Conservation (phyloP, 2,888 invertebrate species). For the Xestobium rufovillosum region DNA sequence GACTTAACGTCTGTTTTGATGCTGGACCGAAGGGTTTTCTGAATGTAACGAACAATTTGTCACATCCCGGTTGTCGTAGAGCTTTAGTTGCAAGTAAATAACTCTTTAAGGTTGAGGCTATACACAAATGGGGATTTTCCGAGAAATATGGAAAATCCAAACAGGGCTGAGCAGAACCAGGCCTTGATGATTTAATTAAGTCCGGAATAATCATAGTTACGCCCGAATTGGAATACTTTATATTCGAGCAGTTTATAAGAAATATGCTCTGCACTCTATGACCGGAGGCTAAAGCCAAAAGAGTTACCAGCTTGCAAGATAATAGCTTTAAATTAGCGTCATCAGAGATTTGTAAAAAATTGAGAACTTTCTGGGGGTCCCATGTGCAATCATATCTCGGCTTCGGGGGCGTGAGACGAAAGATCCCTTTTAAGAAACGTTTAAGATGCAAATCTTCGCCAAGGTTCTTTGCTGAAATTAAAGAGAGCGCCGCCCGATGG, state of each 20-base stretch:
- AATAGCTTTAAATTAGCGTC: constrained; percentile 12
- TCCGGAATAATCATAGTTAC: constrained; percentile 16
- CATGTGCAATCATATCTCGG: constrained; percentile 23
- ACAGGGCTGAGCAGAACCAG: constrained; percentile 15
- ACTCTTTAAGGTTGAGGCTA: constrained; percentile 13
- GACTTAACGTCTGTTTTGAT: constrained; percentile 20
- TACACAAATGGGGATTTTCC: constrained; percentile 15
- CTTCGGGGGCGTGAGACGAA: constrained; percentile 17
- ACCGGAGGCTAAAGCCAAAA: constrained; percentile 20
- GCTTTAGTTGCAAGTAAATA: constrained; percentile 17
- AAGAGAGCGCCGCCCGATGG: constrained; percentile 22
- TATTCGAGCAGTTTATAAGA: constrained; percentile 12
- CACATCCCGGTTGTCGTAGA: constrained; percentile 9
- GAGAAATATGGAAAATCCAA: constrained; percentile 17
- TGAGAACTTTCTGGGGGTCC: constrained; percentile 22
- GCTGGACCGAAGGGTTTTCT: constrained; percentile 20
- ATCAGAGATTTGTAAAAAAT: constrained; percentile 13
- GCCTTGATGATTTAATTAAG: constrained; percentile 15
- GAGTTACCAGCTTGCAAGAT: constrained; percentile 17
- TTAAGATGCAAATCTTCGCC: constrained; percentile 17
- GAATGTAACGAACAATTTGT: constrained; percentile 17
- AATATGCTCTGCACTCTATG: constrained; percentile 15
- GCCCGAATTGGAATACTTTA: background rate
- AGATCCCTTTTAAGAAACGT: constrained; percentile 23
- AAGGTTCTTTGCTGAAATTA: constrained; percentile 17